These are phyloP conservation scores for Tenualosa thibaudeaui DNA, from an alignment of 2,797 vertebrate genomes.

Conservation along the genomic window DNA sequence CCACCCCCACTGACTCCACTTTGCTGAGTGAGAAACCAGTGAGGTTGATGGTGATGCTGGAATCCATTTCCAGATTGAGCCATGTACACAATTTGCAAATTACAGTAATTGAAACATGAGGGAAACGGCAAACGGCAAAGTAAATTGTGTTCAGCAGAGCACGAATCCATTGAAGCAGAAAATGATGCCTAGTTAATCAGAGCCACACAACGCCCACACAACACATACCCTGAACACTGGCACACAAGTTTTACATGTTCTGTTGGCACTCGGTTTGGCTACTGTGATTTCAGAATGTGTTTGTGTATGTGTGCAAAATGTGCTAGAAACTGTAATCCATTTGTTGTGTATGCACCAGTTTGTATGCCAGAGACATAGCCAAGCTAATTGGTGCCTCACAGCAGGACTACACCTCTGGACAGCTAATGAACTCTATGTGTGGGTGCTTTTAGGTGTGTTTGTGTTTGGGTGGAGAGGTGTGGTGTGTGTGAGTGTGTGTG, in stretches of 20 bases:
- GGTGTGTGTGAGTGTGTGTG: background rate
- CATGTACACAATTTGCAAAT: no score
- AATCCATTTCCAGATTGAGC: no score
- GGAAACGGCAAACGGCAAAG: no score
- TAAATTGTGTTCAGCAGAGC: no score
- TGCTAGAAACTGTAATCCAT: background rate
- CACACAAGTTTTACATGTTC: background rate
- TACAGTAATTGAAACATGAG: no score
- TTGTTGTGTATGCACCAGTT: background rate
- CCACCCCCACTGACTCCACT: no score
- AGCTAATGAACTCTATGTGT: constrained; percentile 30
- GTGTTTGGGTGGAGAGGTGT: background rate
- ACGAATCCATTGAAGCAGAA: no score
- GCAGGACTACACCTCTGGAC: background rate
- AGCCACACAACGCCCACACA: no score
- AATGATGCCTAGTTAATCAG: no score
- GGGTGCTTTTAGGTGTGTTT: background rate
- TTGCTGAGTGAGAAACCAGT: no score
- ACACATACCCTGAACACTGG: background rate
- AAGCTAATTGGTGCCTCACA: background rate
- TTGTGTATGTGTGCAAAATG: background rate
- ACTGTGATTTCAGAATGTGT: background rate
- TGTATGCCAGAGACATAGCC: background rate
- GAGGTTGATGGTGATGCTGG: no score
- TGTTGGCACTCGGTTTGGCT: background rate